These are phyloP conservation scores for Dendrophyllia cribrosa DNA, from an alignment of 64 coral and sea anemone genomes.

Conservation along the genomic window DNA sequence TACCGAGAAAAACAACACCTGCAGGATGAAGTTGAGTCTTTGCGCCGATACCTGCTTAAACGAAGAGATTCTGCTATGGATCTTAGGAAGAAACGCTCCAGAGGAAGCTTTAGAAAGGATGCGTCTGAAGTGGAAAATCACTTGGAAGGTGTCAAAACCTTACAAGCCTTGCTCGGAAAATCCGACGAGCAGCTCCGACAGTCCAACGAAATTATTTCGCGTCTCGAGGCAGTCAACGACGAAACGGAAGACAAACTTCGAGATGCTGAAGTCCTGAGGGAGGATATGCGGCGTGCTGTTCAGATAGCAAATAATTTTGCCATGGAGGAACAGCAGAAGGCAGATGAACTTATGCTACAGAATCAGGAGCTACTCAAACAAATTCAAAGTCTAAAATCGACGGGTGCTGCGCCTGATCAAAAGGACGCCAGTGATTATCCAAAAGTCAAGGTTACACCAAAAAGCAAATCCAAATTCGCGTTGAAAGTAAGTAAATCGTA, in stretches of 20 bases:
- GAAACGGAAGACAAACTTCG: conserved; percentile 70
- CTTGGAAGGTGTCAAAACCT: conserved; percentile 66
- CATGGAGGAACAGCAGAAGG: conserved; percentile 58
- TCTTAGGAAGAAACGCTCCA: conserved; percentile 17
- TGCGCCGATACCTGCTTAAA: conserved; percentile 38
- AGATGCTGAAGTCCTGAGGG: conserved; percentile 44
- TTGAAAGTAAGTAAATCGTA: neutral
- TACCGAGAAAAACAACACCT: conserved; percentile 71
- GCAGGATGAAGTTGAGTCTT: conserved; percentile 60
- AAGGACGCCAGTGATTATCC: conserved; percentile 15
- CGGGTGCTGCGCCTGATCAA: neutral
- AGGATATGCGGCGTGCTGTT: conserved; percentile 66
- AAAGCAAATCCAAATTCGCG: neutral
- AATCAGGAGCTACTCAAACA: conserved; percentile 52
- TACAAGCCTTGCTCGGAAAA: conserved; percentile 60
- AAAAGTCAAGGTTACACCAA: neutral
- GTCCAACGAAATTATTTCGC: conserved; percentile 67
- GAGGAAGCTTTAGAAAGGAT: conserved; percentile 17
- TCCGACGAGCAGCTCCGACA: conserved; percentile 69
- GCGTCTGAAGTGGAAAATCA: conserved; percentile 32
- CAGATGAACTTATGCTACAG: conserved; percentile 5
- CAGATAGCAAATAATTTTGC: conserved; percentile 73
- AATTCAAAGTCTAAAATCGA: neutral
- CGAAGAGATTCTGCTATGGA: conserved; percentile 66
- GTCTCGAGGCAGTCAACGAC: conserved; percentile 51